A percentile compares a stretch with the other conserved stretches of the same genome.
These are phyloP conservation scores for Cataglyphis rosenhaueri DNA, from an alignment of 2,888 invertebrate genomes.

Conservation along the genomic window DNA sequence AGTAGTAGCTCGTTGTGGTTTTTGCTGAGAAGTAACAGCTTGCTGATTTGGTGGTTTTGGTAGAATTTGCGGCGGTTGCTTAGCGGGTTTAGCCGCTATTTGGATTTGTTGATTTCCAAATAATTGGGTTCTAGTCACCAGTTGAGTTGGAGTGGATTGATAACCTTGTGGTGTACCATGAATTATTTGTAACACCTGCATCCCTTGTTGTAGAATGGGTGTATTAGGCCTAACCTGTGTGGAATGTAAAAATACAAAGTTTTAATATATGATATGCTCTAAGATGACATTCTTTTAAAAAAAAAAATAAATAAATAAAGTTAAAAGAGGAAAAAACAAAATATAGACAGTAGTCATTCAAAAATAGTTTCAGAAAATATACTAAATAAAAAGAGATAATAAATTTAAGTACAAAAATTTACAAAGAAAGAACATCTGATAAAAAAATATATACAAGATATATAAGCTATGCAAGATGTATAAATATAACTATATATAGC, in stretches of 20 bases:
- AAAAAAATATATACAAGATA: neutral
- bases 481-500: neutral
- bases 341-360: neutral
- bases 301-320: neutral
- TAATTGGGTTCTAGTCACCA: constrained; percentile 83
- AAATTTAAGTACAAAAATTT: neutral
- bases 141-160: constrained; percentile 81
- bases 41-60: constrained; percentile 87
- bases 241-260: constrained; percentile 43
- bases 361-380: neutral
- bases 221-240: constrained; percentile 83
- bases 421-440: neutral
- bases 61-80: constrained; percentile 88
- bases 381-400: neutral
- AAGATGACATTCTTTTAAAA: neutral
- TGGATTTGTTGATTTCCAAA: constrained; percentile 85
- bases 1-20: constrained; percentile 82
- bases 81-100: constrained; percentile 84
- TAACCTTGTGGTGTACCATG: constrained; percentile 83
- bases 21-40: constrained; percentile 80
- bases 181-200: constrained; percentile 85
- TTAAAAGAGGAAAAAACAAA: neutral
- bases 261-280: neutral
- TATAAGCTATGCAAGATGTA: too few relatives aligned
- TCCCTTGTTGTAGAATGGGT: constrained; percentile 84